Percentiles rank a stretch among this genome's conserved stretches.
Conservation (phyloP, 2,888 invertebrate genomes). For the Nemapogon koenigi region DNA sequence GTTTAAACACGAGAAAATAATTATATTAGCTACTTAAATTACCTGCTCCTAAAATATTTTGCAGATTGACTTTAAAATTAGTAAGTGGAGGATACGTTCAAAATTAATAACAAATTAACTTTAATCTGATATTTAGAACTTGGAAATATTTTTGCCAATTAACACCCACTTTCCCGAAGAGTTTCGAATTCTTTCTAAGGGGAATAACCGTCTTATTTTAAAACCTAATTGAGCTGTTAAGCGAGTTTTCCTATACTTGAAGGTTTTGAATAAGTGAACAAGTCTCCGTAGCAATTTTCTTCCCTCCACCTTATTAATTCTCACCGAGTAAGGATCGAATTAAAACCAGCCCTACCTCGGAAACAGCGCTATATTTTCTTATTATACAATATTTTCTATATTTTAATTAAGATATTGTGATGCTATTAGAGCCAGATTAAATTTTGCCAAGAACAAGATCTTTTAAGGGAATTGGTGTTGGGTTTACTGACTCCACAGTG, state of each 20-base stretch:
- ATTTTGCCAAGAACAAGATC: slow-evolving; percentile 4
- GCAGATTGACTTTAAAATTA: too few relatives aligned
- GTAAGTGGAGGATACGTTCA: too few relatives aligned
- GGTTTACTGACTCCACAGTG: too few relatives aligned
- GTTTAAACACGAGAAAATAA: too few relatives aligned
- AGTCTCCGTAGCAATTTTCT: slow-evolving; percentile 6
- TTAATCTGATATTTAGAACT: too few relatives aligned
- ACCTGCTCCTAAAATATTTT: too few relatives aligned
- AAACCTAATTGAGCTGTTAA: slow-evolving; percentile 16
- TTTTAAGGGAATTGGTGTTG: too few relatives aligned
- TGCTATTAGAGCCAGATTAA: slow-evolving; percentile 3
- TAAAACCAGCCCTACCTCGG: neutral
- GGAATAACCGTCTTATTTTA: slow-evolving; percentile 9
- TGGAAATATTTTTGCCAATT: slow-evolving; percentile 1
- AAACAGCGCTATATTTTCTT: slow-evolving; percentile 19
- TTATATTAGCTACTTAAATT: too few relatives aligned
- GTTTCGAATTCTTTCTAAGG: slow-evolving; percentile 11
- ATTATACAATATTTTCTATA: slow-evolving; percentile 15
- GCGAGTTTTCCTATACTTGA: slow-evolving; percentile 15
- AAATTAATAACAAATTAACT: too few relatives aligned
- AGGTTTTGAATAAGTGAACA: slow-evolving; percentile 9
- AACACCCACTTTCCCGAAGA: slow-evolving; percentile 12
- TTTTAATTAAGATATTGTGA: slow-evolving; percentile 7
- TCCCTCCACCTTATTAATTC: slow-evolving; percentile 22
- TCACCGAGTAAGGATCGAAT: slow-evolving; percentile 16